Percentiles rank a stretch among this genome's conserved stretches.
phyloP scores from a whole-genome alignment of 2,797 vertebrate species.

The Emys orbicularis region DNA sequence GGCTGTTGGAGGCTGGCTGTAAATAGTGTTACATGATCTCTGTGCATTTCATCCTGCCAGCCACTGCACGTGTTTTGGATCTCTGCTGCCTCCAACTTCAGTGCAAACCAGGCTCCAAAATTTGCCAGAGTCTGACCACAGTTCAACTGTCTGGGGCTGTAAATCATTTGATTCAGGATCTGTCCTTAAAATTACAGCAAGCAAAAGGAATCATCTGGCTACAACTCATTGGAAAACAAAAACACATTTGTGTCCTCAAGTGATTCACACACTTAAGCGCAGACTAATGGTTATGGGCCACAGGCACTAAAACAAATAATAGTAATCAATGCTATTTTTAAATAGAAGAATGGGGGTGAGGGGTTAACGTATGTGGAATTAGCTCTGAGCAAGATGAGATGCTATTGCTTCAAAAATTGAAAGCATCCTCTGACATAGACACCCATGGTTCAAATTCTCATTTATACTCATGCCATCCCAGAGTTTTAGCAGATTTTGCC shows the following conservation, averaged over 20 bases:
- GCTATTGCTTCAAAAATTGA: conserved; percentile 74
- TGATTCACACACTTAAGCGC: conserved; percentile 45
- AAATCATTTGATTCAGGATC: conserved; percentile 9
- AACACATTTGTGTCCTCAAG: conserved; percentile 8
- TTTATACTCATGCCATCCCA: conserved; percentile 68
- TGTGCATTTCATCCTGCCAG: conserved; percentile 20
- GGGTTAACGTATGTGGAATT: conserved; percentile 78
- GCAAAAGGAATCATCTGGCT: conserved; percentile 16
- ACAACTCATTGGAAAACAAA: conserved; percentile 28
- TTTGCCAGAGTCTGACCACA: conserved; percentile 26
- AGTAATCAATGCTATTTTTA: conserved; percentile 76
- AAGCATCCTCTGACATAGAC: conserved; percentile 75
- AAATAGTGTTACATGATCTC: conserved; percentile 67
- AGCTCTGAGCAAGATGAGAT: conserved; percentile 76
- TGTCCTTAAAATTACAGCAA: not conserved
- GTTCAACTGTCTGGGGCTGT: not conserved
- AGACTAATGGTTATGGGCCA: conserved; percentile 57
- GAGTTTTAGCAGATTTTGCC: conserved; percentile 73
- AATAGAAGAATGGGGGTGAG: conserved; percentile 69
- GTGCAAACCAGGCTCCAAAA: conserved; percentile 49
- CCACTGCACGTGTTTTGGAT: conserved; percentile 33
- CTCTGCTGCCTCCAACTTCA: conserved; percentile 45
- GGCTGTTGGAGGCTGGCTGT: conserved; percentile 44
- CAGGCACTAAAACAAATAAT: conserved; percentile 69
- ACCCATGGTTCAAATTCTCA: conserved; percentile 64